A percentile compares a stretch with the other conserved stretches of the same genome.
Conservation (phyloP, 2,888 invertebrate genomes). For the Cybosia mesomella region DNA sequence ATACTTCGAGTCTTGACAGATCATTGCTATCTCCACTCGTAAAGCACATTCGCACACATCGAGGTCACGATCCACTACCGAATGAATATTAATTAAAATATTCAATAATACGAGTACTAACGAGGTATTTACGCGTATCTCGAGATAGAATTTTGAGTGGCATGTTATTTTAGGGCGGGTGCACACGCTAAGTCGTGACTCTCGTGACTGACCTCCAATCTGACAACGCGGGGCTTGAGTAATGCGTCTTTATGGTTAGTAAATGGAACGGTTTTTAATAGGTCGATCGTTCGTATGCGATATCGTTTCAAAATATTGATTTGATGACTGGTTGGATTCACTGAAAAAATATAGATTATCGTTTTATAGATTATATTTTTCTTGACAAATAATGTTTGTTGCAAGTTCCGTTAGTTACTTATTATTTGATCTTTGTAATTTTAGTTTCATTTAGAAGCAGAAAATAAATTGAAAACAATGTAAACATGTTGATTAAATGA, state of each 20-base stretch:
- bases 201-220: slow-evolving; percentile 65
- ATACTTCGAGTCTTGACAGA: not conserved
- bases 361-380: not conserved
- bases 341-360: not conserved
- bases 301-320: slow-evolving; percentile 5
- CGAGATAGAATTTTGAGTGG: slow-evolving; percentile 45
- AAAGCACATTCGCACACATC: slow-evolving; percentile 15
- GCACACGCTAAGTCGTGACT: slow-evolving; percentile 65
- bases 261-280: slow-evolving; percentile 49
- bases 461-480: not conserved
- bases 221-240: slow-evolving; percentile 58
- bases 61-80: slow-evolving; percentile 36
- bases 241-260: slow-evolving; percentile 60
- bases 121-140: slow-evolving; percentile 46
- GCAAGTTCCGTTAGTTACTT: not conserved
- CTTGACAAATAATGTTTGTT: not conserved
- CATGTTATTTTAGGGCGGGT: slow-evolving; percentile 49
- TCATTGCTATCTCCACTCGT: slow-evolving; percentile 11
- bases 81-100: slow-evolving; percentile 54
- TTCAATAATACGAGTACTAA: slow-evolving; percentile 52
- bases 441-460: not conserved
- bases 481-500: not conserved
- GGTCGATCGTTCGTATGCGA: slow-evolving; percentile 26
- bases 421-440: not conserved
- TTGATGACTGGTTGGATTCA: not conserved